A percentile compares a stretch with the other conserved stretches of the same genome.
These are phyloP conservation scores for Tribolium madens DNA, from an alignment of 1,140 invertebrate genomes.

Conservation along the genomic window DNA sequence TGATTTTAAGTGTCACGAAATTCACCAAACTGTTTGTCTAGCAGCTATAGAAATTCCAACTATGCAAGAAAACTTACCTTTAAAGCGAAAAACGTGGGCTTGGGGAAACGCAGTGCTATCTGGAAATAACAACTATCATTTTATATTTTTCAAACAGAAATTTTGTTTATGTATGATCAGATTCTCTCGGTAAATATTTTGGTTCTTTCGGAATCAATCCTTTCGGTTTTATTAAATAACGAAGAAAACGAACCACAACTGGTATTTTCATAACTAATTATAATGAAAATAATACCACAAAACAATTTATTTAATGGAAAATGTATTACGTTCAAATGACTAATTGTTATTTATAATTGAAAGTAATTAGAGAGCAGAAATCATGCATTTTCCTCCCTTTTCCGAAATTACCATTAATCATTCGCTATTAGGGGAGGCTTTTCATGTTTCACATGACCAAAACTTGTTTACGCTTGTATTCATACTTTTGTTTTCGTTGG, in stretches of 20 bases:
- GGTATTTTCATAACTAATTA: not conserved
- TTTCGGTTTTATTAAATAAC: not conserved
- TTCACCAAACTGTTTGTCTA: not conserved
- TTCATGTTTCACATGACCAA: conserved; percentile 23
- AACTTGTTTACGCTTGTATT: conserved; percentile 23
- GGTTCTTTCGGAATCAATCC: not conserved
- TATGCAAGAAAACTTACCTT: not conserved
- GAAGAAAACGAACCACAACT: not conserved
- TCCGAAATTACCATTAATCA: conserved; percentile 29
- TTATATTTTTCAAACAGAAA: not conserved
- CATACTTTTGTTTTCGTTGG: not conserved
- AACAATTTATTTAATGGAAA: conserved; percentile 31
- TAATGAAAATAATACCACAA: not conserved
- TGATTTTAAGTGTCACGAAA: not conserved
- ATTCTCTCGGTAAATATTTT: conserved; percentile 15
- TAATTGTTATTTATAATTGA: conserved; percentile 30
- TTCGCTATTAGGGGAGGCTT: not conserved
- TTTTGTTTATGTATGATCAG: not conserved
- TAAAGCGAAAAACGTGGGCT: conserved; percentile 1
- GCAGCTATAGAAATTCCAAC: not conserved
- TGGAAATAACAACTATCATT: conserved; percentile 12
- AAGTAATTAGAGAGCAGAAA: conserved; percentile 24
- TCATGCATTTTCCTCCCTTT: conserved; percentile 19
- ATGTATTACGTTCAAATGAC: conserved; percentile 29
- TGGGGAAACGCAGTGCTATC: conserved; percentile 15